These are phyloP conservation scores for Lutraria lutraria DNA, from an alignment of 2,888 invertebrate species.

Conservation along the genomic window DNA sequence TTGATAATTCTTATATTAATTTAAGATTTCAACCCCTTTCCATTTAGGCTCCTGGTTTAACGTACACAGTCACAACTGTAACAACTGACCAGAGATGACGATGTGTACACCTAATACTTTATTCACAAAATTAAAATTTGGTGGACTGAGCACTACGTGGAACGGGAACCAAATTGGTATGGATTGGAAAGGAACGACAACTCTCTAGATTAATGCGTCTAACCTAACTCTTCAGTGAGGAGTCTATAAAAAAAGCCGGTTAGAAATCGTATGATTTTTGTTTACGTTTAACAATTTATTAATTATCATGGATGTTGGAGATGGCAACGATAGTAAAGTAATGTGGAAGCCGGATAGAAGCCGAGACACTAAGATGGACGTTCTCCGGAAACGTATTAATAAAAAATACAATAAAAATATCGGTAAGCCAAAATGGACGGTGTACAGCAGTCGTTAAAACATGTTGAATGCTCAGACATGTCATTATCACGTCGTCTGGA, in stretches of 20 bases:
- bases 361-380: slow-evolving; percentile 81
- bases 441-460: neutral
- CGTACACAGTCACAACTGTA: too few species aligned
- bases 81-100: too few species aligned
- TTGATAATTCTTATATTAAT: too few species aligned
- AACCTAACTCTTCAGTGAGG: neutral
- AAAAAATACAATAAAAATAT: slow-evolving; percentile 80
- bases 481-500: neutral
- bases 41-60: too few species aligned
- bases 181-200: too few species aligned
- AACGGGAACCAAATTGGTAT: too few species aligned
- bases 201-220: too few species aligned
- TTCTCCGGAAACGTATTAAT: slow-evolving; percentile 81
- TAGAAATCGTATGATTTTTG: slow-evolving; percentile 2
- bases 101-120: too few species aligned
- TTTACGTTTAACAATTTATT: neutral
- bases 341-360: slow-evolving; percentile 82
- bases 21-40: too few species aligned
- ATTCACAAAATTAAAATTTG: too few species aligned
- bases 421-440: slow-evolving; percentile 71
- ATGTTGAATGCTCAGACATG: neutral
- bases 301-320: slow-evolving; percentile 50
- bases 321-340: slow-evolving; percentile 58
- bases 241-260: neutral
- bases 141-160: too few species aligned